Conservation (phyloP, 2,888 invertebrate species). For the Cryptus viduatorius region DNA sequence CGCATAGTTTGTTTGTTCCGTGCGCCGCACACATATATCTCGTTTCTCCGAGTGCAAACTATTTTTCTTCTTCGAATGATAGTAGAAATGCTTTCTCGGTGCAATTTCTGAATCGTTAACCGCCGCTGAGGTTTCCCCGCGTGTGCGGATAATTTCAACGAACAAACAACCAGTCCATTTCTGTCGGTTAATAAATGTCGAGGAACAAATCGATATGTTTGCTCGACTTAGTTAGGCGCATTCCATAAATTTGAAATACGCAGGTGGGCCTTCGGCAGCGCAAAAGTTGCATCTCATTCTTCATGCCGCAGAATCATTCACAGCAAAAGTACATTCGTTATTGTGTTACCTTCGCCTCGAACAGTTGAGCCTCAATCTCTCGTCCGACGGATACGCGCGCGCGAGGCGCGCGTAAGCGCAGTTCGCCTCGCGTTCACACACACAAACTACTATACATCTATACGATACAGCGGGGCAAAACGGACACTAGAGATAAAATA, state of each 20-base stretch:
- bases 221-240: not conserved
- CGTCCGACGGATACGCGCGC: not conserved
- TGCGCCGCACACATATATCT: not conserved
- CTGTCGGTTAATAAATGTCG: not conserved
- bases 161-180: not conserved
- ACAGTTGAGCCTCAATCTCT: not conserved
- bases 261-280: no score
- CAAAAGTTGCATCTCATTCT: not conserved
- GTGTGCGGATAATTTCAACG: not conserved
- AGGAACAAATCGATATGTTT: not conserved
- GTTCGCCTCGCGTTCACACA: not conserved
- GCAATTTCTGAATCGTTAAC: not conserved
- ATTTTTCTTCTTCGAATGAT: conserved; percentile 3
- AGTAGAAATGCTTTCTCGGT: conserved; percentile 10
- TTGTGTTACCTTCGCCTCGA: not conserved
- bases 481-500: no score
- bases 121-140: no score
- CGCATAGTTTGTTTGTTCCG: not conserved
- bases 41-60: conserved; percentile 6
- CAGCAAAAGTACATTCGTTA: not conserved
- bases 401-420: conserved; percentile 29
- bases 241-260: not conserved
- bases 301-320: not conserved
- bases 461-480: no score
- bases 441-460: no score